Conservation (phyloP, 2,888 invertebrate species). For the Anaspis maculata region DNA sequence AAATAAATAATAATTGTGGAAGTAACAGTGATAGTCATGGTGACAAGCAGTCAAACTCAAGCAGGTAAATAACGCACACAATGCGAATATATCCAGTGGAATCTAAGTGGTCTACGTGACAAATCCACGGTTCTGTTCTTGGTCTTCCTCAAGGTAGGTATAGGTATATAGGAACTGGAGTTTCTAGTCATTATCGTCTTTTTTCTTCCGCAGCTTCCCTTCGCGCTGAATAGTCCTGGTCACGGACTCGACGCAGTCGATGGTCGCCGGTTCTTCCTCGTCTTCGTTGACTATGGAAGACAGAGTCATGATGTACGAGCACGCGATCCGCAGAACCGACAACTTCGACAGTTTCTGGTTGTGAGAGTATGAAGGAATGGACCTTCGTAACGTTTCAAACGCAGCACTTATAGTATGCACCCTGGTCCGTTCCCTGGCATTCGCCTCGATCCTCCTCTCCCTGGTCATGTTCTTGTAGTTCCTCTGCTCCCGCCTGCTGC, state of each 20-base stretch:
- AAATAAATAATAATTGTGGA: too few relatives aligned
- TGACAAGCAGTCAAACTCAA: too few relatives aligned
- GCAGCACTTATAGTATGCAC: conserved; percentile 95
- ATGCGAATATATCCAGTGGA: too few relatives aligned
- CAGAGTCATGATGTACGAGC: conserved; percentile 85
- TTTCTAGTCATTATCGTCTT: conserved; percentile 59
- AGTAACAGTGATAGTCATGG: too few relatives aligned
- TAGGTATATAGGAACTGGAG: too few relatives aligned
- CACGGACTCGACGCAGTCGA: conserved; percentile 77
- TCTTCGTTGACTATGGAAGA: conserved; percentile 67
- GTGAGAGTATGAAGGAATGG: conserved; percentile 86
- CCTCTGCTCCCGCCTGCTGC: conserved; percentile 52
- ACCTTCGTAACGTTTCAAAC: conserved; percentile 76
- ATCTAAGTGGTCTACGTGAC: too few relatives aligned
- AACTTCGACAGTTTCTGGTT: conserved; percentile 90
- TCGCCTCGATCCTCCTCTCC: conserved; percentile 87
- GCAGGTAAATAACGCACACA: too few relatives aligned
- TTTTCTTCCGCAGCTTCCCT: conserved; percentile 79
- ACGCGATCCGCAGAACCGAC: conserved; percentile 86
- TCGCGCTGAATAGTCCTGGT: conserved; percentile 89
- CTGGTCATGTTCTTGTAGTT: conserved; percentile 95
- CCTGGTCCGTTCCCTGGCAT: conserved; percentile 84
- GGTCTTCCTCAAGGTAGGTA: too few relatives aligned
- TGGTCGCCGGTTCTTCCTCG: conserved; percentile 54
- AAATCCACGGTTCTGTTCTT: too few relatives aligned